A percentile compares a stretch with the other conserved stretches of the same genome.
phyloP scores from a whole-genome alignment of 1,140 invertebrate species.

The Brachionus koreanus region DNA sequence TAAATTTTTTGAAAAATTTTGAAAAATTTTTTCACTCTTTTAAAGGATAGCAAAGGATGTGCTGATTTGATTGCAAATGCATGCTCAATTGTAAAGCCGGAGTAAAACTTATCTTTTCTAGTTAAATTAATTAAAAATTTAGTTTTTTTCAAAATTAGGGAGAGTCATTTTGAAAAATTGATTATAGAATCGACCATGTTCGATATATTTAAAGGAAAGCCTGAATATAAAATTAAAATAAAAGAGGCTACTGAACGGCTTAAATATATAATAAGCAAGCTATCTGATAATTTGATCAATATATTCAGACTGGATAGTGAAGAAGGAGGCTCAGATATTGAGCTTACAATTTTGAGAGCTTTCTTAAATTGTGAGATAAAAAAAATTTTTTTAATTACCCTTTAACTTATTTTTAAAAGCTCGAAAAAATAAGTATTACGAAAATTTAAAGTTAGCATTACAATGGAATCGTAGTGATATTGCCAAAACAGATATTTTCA shows the following conservation, averaged over 20 bases:
- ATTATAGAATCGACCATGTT: conserved; percentile 33
- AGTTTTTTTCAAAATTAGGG: background rate
- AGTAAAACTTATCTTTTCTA: background rate
- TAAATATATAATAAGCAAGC: conserved; percentile 44
- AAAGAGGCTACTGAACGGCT: conserved; percentile 10
- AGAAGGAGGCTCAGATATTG: conserved; percentile 42
- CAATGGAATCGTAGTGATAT: conserved; percentile 47
- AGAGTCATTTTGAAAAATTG: conserved; percentile 38
- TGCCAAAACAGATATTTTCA: conserved; percentile 47
- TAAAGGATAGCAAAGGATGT: conserved; percentile 55
- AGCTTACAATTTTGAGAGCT: conserved; percentile 30
- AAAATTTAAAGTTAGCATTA: conserved; percentile 46
- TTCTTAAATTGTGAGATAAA: conserved; percentile 33
- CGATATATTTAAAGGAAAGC: background rate
- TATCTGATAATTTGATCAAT: conserved; percentile 38
- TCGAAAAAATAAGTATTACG: conserved; percentile 42
- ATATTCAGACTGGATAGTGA: conserved; percentile 42
- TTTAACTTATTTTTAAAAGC: conserved; percentile 15
- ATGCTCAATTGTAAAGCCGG: conserved; percentile 44
- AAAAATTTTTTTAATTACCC: background rate
- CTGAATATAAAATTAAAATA: background rate
- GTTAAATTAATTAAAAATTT: background rate
- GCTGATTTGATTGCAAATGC: conserved; percentile 57
- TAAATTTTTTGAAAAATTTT: background rate
- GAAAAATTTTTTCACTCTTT: background rate